Conservation (phyloP, 2,888 invertebrate genomes). For the Trachelus stipa region DNA sequence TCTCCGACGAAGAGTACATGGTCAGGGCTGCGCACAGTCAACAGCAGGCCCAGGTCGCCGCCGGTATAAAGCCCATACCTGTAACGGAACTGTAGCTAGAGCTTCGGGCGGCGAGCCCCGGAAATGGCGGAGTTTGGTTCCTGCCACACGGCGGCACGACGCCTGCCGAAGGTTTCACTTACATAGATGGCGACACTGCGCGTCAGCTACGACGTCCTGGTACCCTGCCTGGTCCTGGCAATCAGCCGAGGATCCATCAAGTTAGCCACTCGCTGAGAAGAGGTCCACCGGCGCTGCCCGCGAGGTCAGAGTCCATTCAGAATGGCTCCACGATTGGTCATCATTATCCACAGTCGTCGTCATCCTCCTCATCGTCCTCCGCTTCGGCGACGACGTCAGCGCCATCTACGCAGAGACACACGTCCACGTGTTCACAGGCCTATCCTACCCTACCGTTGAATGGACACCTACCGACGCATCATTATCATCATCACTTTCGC, state of each 20-base stretch:
- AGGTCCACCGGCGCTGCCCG: background rate
- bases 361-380: slow-evolving; percentile 21
- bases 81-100: slow-evolving; percentile 97
- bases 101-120: slow-evolving; percentile 84
- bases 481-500: slow-evolving; percentile 52
- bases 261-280: slow-evolving; percentile 48
- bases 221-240: slow-evolving; percentile 58
- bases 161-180: slow-evolving; percentile 81
- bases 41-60: slow-evolving; percentile 62
- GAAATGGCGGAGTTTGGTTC: slow-evolving; percentile 78
- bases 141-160: slow-evolving; percentile 75
- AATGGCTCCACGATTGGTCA: slow-evolving; percentile 22
- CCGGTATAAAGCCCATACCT: slow-evolving; percentile 78
- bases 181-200: slow-evolving; percentile 77
- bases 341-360: background rate
- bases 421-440: slow-evolving; percentile 41
- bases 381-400: slow-evolving; percentile 10
- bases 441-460: slow-evolving; percentile 62
- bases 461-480: slow-evolving; percentile 54
- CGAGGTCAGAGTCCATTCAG: background rate
- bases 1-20: slow-evolving; percentile 88
- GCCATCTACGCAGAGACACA: slow-evolving; percentile 32
- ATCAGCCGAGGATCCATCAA: slow-evolving; percentile 37
- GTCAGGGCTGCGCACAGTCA: slow-evolving; percentile 74
- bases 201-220: slow-evolving; percentile 68